Evolutionary conservation across 2,113 vertebrate genomes (phyloP).

Genomic region (Podilymbus podiceps): DNA sequence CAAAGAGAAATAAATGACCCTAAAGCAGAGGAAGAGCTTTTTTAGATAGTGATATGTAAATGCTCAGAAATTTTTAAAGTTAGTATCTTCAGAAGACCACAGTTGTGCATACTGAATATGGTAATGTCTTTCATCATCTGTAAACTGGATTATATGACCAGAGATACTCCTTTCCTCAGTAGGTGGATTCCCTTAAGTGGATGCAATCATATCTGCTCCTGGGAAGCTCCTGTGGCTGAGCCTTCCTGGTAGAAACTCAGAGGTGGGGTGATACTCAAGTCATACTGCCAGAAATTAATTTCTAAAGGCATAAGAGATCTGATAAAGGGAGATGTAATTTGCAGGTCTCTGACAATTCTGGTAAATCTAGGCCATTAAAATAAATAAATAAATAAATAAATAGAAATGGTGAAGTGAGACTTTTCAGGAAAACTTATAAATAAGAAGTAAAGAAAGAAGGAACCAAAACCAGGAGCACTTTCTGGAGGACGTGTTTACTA

Average conservation of each 20-base stretch:
- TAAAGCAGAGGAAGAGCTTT: neutral
- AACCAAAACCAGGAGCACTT: neutral
- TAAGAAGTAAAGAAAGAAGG: neutral
- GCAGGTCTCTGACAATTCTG: neutral
- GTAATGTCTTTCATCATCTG: neutral
- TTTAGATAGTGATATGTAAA: neutral
- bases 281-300: neutral
- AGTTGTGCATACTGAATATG: neutral
- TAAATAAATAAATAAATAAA: neutral
- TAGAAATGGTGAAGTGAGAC: neutral
- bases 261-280: neutral
- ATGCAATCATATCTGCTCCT: neutral
- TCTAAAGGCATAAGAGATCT: neutral
- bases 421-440: neutral
- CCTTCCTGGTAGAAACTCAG: neutral
- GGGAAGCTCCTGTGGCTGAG: neutral
- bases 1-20: neutral
- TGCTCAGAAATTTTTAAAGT: neutral
- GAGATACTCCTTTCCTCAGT: neutral
- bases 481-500: neutral
- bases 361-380: neutral
- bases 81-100: neutral
- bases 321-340: neutral
- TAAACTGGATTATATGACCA: neutral
- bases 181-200: neutral